Evolutionary conservation across 2,888 invertebrate genomes (phyloP), one percentile per base, ranked within the genome.

Genomic region (Zele albiditarsus): DNA sequence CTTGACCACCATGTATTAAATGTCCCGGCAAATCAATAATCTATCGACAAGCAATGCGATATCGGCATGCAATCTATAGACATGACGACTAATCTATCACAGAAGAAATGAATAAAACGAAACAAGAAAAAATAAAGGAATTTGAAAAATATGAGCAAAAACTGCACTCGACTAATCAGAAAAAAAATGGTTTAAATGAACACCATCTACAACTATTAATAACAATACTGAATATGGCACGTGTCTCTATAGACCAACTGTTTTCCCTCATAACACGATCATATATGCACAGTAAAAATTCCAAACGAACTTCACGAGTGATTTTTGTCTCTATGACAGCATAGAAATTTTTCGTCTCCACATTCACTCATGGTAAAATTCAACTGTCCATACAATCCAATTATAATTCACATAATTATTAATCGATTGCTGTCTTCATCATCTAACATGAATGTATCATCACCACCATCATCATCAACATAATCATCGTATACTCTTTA

Each of bases 21-120:
- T 42, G 70, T 69, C 74, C 42, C 75, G 70, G 60, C 53, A 63
- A 76, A 80, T 80, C 80, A 78, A 80, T 80, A 80, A 79, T 79
- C 77, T 77, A 80, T 80, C 77, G 79, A 77, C 80, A 71, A 77
- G 57, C 67, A 58, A 58, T 16, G 66, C 71, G 65, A 77, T 74
- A 79, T 76, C 66, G 73, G 33, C 42, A 70, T 8, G 38, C 38
- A 38, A 38, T 38, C 38, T 38, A 65, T 60, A 75, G 58, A 78
- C 73, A 78, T 79, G 80, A 79, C 80, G 80, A 38, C 38, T 8
- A 38, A 38, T 12, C 38, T 38, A 38, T 38, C 31, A 31, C 66
- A 66, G 49, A 57, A 57, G 38, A 31, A 12, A 60, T 16, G n/a
- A 66, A 42, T 20, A 42, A 23, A 58, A 58, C 6, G 25, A 25